These are phyloP conservation scores for Scatophagus argus DNA, from an alignment of 2,113 vertebrate genomes.

Conservation along the genomic window DNA sequence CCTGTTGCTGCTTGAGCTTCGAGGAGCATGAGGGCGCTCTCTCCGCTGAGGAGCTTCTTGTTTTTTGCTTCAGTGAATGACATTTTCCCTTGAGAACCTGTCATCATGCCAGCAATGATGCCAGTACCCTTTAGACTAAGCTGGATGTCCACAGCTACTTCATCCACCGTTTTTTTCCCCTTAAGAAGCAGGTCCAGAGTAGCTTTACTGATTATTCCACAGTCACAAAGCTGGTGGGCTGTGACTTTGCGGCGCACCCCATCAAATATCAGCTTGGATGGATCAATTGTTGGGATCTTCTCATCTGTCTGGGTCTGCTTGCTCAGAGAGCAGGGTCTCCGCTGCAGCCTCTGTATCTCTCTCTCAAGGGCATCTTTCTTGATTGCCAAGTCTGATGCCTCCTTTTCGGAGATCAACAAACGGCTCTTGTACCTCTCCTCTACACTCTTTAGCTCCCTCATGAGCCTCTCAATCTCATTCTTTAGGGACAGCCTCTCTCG, in stretches of 20 bases:
- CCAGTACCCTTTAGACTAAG: constrained; percentile 91
- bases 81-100: constrained; percentile 88
- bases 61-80: constrained; percentile 92
- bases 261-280: constrained; percentile 91
- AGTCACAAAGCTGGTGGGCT: constrained; percentile 93
- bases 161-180: constrained; percentile 90
- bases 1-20: constrained; percentile 97
- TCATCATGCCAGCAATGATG: constrained; percentile 90
- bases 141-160: constrained; percentile 90
- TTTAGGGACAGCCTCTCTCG: constrained; percentile 87
- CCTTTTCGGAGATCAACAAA: constrained; percentile 85
- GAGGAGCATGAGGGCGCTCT: constrained; percentile 90
- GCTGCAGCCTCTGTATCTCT: constrained; percentile 90
- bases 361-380: constrained; percentile 87
- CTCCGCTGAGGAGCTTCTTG: constrained; percentile 87
- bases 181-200: constrained; percentile 91
- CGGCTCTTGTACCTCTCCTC: constrained; percentile 90
- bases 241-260: constrained; percentile 93
- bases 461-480: constrained; percentile 91
- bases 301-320: constrained; percentile 91
- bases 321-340: constrained; percentile 81
- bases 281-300: constrained; percentile 86
- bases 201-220: constrained; percentile 90
- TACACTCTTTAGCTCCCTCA: constrained; percentile 88
- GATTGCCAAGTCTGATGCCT: constrained; percentile 86